phyloP scores from a whole-genome alignment of 2,113 vertebrate genomes.

The Morone chrysops region DNA sequence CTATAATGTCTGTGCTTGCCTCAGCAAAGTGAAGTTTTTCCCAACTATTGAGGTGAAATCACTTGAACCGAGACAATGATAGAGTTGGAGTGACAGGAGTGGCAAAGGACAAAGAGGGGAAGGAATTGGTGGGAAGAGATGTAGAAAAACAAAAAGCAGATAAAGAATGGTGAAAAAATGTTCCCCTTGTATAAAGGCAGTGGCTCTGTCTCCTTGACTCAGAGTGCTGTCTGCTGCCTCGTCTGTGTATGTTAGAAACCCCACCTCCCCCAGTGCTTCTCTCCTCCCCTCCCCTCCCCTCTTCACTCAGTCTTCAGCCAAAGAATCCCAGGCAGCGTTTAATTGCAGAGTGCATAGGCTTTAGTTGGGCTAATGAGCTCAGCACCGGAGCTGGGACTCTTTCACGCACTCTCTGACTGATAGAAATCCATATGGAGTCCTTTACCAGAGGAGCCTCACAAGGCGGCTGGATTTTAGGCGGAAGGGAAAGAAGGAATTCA shows the following conservation, averaged over 20 bases:
- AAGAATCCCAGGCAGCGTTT: constrained; percentile 85
- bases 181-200: constrained; percentile 36
- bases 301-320: constrained; percentile 69
- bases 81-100: constrained; percentile 37
- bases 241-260: constrained; percentile 68
- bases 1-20: constrained; percentile 22
- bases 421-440: constrained; percentile 51
- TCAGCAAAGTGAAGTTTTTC: constrained; percentile 49
- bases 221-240: constrained; percentile 57
- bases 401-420: constrained; percentile 44
- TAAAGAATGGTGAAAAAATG: constrained; percentile 16
- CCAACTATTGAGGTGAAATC: constrained; percentile 39
- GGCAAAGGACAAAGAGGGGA: constrained; percentile 29
- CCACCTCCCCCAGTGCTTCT: constrained; percentile 70
- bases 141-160: constrained; percentile 17
- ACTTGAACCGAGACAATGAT: constrained; percentile 48
- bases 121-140: constrained; percentile 10
- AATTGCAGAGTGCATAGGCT: constrained; percentile 83
- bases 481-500: constrained; percentile 43
- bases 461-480: constrained; percentile 59
- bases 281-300: constrained; percentile 66
- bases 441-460: constrained; percentile 54
- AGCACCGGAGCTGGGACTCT: constrained; percentile 62
- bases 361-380: constrained; percentile 73
- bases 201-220: constrained; percentile 64